A percentile compares a stretch with the other conserved stretches of the same genome.
These are phyloP conservation scores for Chaenogobius annularis DNA, from an alignment of 2,113 vertebrate species.

Conservation along the genomic window DNA sequence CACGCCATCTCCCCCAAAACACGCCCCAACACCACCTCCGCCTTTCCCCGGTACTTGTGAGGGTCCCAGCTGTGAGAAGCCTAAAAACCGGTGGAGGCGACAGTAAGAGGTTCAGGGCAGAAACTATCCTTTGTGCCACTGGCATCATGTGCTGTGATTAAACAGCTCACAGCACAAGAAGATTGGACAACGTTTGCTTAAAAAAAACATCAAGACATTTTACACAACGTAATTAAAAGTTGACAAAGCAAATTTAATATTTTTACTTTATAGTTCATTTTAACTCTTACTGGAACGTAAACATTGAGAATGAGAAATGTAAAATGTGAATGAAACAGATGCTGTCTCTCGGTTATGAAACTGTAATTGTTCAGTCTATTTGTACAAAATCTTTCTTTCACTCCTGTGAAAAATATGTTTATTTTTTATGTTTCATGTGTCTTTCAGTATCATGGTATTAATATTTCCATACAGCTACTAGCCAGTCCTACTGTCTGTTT, in stretches of 20 bases:
- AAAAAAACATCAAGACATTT: not conserved
- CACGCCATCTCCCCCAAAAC: constrained; percentile 28
- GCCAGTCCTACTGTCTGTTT: not conserved
- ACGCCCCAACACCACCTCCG: constrained; percentile 24
- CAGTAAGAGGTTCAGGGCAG: constrained; percentile 70
- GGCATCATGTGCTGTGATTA: constrained; percentile 9
- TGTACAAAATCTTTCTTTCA: constrained; percentile 12
- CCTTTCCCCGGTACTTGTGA: constrained; percentile 82
- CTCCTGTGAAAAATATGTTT: constrained; percentile 1
- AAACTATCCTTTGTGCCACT: not conserved
- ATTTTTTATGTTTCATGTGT: constrained; percentile 28
- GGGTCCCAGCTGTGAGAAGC: constrained; percentile 84
- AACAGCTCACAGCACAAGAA: constrained; percentile 16
- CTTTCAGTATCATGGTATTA: constrained; percentile 31
- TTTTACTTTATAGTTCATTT: not conserved
- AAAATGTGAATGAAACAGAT: not conserved
- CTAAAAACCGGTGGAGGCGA: constrained; percentile 86
- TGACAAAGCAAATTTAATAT: not conserved
- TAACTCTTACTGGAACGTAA: not conserved
- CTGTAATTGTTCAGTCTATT: constrained; percentile 6
- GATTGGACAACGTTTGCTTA: constrained; percentile 5
- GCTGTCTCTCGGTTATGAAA: not conserved
- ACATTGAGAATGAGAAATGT: not conserved
- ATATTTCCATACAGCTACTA: constrained; percentile 11
- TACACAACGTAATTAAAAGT: not conserved